Percentiles rank a stretch among this genome's conserved stretches.
phyloP scores from a whole-genome alignment of 1,140 invertebrate species.

The Paraescarpia echinospica region DNA sequence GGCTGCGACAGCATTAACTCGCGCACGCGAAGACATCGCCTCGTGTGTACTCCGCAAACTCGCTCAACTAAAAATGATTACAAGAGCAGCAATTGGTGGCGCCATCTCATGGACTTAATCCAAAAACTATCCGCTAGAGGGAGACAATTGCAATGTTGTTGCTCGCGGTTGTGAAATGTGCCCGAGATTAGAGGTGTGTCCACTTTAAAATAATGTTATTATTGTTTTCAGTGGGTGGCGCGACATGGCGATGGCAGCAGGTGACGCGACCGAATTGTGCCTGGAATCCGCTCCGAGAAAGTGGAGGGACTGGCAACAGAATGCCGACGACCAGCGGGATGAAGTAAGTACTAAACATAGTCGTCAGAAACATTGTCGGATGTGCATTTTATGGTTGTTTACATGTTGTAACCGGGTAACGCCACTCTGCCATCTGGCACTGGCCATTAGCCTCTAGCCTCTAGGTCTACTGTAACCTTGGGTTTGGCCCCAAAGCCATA shows the following conservation, averaged over 20 bases:
- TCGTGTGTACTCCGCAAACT: too few species aligned
- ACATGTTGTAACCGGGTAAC: neutral
- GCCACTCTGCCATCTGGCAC: neutral
- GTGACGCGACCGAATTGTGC: neutral
- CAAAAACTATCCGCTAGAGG: neutral
- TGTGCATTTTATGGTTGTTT: neutral
- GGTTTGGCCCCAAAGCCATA: too few species aligned
- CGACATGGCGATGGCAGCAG: neutral
- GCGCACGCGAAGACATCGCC: too few species aligned
- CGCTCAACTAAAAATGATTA: too few species aligned
- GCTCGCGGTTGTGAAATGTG: neutral
- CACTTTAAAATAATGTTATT: neutral
- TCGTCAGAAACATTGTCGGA: too few species aligned
- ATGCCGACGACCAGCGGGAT: neutral
- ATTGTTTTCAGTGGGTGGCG: neutral
- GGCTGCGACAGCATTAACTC: too few species aligned
- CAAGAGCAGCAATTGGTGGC: neutral
- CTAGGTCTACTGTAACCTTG: too few species aligned
- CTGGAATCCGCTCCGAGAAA: neutral
- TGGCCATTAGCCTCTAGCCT: neutral
- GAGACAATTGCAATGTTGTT: neutral
- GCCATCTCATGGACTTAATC: neutral
- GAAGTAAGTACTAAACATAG: neutral
- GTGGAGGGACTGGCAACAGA: neutral
- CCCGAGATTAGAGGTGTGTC: neutral